These are phyloP conservation scores for Saxidomus purpurata DNA, from an alignment of 1,140 invertebrate genomes.

Conservation along the genomic window DNA sequence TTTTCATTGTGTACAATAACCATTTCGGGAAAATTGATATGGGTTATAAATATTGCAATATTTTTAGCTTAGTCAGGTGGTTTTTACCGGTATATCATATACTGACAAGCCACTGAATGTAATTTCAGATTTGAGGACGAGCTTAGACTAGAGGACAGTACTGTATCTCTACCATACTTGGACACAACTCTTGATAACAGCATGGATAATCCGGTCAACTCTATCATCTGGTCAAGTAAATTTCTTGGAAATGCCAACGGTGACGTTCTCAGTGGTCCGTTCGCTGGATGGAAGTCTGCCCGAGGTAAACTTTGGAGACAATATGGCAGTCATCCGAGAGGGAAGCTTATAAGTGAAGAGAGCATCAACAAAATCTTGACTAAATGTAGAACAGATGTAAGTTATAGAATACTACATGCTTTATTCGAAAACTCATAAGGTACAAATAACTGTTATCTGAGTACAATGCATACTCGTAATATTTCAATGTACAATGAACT, in stretches of 20 bases:
- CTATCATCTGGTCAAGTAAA: slow-evolving; percentile 80
- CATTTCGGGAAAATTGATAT: too few relatives aligned
- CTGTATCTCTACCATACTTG: slow-evolving; percentile 84
- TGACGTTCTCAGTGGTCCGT: slow-evolving; percentile 84
- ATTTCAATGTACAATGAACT: too few relatives aligned
- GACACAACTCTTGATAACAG: slow-evolving; percentile 81
- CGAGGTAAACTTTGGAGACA: slow-evolving; percentile 16
- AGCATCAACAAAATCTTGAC: background rate
- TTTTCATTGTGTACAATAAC: too few relatives aligned
- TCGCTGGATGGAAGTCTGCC: slow-evolving; percentile 53
- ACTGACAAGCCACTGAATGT: background rate
- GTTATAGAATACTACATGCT: background rate
- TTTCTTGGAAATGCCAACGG: slow-evolving; percentile 85
- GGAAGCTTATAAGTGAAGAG: background rate
- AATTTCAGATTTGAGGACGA: slow-evolving; percentile 74
- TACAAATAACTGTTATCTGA: too few relatives aligned
- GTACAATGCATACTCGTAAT: too few relatives aligned
- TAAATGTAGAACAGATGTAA: background rate
- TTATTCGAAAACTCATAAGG: too few relatives aligned
- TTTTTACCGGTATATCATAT: too few relatives aligned
- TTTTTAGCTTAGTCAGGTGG: too few relatives aligned
- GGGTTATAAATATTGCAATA: too few relatives aligned
- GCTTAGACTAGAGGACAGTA: slow-evolving; percentile 62
- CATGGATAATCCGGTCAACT: slow-evolving; percentile 81
- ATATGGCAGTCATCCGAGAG: slow-evolving; percentile 14